Percentiles rank a stretch among this genome's conserved stretches.
Evolutionary conservation across 2,888 invertebrate species (phyloP).

Genomic region (Lasioglossum oenotherae): DNA sequence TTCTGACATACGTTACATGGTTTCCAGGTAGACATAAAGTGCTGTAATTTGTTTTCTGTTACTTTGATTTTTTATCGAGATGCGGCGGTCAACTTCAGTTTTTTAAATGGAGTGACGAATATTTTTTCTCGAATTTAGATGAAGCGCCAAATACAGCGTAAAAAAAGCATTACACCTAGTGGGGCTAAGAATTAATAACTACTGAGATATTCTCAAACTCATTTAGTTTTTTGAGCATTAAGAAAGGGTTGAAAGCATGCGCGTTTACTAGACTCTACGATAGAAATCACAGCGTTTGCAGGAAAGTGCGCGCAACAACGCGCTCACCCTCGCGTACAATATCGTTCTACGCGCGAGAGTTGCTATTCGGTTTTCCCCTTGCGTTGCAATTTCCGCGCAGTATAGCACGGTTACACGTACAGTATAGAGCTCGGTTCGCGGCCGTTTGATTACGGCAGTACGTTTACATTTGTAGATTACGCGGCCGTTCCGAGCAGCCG

Average conservation of each 20-base stretch:
- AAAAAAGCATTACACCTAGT: too few relatives aligned
- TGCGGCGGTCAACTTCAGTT: too few relatives aligned
- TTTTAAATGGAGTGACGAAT: too few relatives aligned
- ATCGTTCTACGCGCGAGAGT: neutral
- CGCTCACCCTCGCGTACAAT: neutral
- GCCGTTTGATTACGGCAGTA: slow-evolving; percentile 6
- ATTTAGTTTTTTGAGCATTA: too few relatives aligned
- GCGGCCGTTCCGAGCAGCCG: neutral
- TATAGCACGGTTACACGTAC: neutral
- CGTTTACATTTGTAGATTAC: slow-evolving; percentile 13
- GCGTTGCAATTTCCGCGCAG: slow-evolving; percentile 7
- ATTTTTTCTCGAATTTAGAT: too few relatives aligned
- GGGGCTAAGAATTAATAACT: too few relatives aligned
- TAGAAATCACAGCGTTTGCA: neutral
- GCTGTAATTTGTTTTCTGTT: too few relatives aligned
- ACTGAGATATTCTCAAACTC: too few relatives aligned
- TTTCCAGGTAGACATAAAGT: too few relatives aligned
- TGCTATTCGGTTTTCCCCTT: slow-evolving; percentile 7
- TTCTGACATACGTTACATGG: too few relatives aligned
- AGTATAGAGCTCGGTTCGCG: neutral
- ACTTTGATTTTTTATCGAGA: too few relatives aligned
- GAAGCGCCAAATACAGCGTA: too few relatives aligned
- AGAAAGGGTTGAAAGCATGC: neutral
- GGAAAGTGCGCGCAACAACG: neutral
- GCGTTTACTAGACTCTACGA: neutral